Conservation (phyloP, 2,888 invertebrate species). For the Adineta ricciae region DNA sequence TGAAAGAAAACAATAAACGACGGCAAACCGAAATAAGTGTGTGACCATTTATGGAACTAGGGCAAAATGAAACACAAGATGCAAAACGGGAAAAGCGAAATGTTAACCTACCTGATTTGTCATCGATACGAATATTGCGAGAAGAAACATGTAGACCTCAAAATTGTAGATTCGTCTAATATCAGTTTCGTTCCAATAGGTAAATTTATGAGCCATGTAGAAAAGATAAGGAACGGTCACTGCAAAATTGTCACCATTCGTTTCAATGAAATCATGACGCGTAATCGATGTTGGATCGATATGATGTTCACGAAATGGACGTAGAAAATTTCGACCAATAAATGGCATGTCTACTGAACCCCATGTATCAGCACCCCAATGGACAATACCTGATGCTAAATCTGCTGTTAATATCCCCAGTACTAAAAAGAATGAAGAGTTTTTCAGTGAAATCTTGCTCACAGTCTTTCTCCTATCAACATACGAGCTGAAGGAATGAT, state of each 20-base stretch:
- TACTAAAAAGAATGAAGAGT: conserved; percentile 50
- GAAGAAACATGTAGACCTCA: conserved; percentile 81
- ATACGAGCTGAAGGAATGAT: conserved; percentile 32
- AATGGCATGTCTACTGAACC: conserved; percentile 84
- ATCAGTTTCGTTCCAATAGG: conserved; percentile 61
- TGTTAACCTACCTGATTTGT: conserved; percentile 76
- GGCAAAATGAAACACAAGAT: neutral
- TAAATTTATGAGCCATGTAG: conserved; percentile 73
- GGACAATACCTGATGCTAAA: conserved; percentile 86
- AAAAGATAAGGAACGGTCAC: conserved; percentile 75
- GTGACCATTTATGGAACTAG: conserved; percentile 98
- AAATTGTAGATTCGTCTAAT: conserved; percentile 71
- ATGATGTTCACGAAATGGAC: conserved; percentile 96
- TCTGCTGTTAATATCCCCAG: conserved; percentile 89
- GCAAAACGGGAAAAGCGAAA: neutral
- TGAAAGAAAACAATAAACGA: conserved; percentile 79
- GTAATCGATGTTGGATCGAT: conserved; percentile 97
- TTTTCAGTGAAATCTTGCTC: too few relatives aligned
- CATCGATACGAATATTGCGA: conserved; percentile 86
- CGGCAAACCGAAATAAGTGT: conserved; percentile 90
- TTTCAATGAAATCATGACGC: conserved; percentile 93
- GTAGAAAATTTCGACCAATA: conserved; percentile 84
- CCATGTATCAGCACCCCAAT: conserved; percentile 98
- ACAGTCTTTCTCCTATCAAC: neutral
- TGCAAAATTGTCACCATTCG: conserved; percentile 94